Base-by-base conservation (phyloP, 1,140 invertebrate species). In the Diorhabda sublineata region DNA sequence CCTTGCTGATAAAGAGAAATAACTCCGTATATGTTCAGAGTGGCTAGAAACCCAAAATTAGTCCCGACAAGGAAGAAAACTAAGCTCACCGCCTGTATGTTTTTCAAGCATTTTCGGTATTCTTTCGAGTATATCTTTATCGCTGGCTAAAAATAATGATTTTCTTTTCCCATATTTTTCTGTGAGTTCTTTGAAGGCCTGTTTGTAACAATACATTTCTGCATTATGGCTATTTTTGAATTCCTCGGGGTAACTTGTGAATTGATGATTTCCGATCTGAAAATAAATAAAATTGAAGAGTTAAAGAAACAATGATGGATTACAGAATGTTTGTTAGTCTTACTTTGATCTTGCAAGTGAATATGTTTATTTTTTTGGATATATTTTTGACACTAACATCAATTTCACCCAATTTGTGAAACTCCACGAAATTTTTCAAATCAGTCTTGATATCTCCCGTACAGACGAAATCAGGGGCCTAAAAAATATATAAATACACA, bases 201-300 rank as follows among this genome's bases (percentile, higher is more conserved):
- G 76, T 43, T 80, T 77, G 0, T 87, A 85, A 2, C 85, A 87
- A 41, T 85, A 71, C 71, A 82, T 82, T 71, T 84, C 79, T 0
- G 88, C 86, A 9, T 85, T 77, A 0, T 83, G 81, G 61, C 83
- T 78, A 2, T 82, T 81, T 6, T 75, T 74, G 5, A 85, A 85
- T 42, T 87, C 87, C 26, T 84, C 74, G 0, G 88, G 88, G 76
- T 88, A 90, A 61, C 86, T 88, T 3, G 74, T 82, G 26, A 80
- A 85, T 67, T 84, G 84, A 6, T 80, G 64, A 3, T 74, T 70
- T 3, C 82, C 84, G 9, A 87, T 81, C 85, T 85, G 68, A 71
- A 67, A 67, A n/a, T 66, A 41, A 9, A 52, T 52, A 64, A 64
- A 56, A 64, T 8, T 43, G 59, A 61, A 3, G 26, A 9, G 9